These are phyloP conservation scores for Agonum fuliginosum DNA, from an alignment of 2,888 invertebrate genomes.

Conservation along the genomic window DNA sequence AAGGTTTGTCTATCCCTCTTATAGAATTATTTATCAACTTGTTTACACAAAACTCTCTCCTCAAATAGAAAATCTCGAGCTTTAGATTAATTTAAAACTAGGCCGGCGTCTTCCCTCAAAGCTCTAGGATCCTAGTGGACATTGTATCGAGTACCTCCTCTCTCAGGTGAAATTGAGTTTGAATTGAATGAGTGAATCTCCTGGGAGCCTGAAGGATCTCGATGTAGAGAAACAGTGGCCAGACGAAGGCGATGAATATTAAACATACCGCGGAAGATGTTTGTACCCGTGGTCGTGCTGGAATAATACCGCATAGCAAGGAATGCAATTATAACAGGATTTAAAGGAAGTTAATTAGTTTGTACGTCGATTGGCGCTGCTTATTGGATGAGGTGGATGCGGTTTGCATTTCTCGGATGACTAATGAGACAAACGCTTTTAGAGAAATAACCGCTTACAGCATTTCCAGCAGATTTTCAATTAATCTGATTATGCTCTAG, in stretches of 20 bases:
- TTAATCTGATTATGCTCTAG: no score
- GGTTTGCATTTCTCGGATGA: background rate
- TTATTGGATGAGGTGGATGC: background rate
- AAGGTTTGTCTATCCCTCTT: background rate
- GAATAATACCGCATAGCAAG: background rate
- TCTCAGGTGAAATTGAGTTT: constrained; percentile 30
- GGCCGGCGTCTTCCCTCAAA: background rate
- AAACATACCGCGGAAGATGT: constrained; percentile 20
- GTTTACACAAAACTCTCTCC: constrained; percentile 18
- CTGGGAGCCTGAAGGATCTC: constrained; percentile 7
- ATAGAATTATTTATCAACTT: constrained; percentile 13
- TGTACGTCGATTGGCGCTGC: constrained; percentile 12
- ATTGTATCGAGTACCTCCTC: background rate
- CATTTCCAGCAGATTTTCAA: no score
- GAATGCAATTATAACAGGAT: constrained; percentile 33
- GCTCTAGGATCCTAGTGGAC: background rate
- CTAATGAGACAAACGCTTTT: no score
- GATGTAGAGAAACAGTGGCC: background rate
- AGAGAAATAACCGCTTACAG: no score
- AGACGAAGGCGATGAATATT: constrained; percentile 21
- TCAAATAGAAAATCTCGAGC: constrained; percentile 22
- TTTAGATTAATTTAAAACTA: constrained; percentile 33
- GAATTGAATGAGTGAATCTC: background rate
- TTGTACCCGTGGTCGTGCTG: background rate
- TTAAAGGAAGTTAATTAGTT: constrained; percentile 5